Evolutionary conservation across 2,113 vertebrate genomes (phyloP), one percentile per base, ranked within the genome.

Genomic region (Antigone vipio): DNA sequence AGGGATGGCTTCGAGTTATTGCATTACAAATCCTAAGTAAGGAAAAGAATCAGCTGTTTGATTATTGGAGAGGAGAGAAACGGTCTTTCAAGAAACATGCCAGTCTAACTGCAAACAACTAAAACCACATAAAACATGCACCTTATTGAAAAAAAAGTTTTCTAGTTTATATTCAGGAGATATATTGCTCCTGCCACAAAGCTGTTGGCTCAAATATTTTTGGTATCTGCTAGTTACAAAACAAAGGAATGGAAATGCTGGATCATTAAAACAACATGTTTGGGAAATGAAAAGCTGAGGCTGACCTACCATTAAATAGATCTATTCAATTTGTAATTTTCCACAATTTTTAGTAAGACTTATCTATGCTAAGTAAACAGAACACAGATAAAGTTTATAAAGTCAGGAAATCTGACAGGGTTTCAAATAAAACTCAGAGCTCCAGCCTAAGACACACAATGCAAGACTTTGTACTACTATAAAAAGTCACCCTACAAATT

Each of bases 1-100:
- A 98, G 12, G 99, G 99, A 94, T 99, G 99, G 97, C 99, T 99
- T 95, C 99, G 99, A 53, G 98, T 99, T 93, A 99, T 98, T 14
- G 99, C 99, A 50, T 97, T 98, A 88, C 98, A 99, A 96, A 99
- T 98, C 98, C 99, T 99, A 92, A 35, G 50, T 1, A 88, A 87
- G 59, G 45, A 87, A 47, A 59, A 73, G 8, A 56, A 47, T 8
- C 44, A 55, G 10, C 15, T 42, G 26, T 34, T 82, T 74, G 30
- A 50, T 53, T 69, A 50, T 2, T 44, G 30, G 23, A 56, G 14
- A 66, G 24, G 34, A 80, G 40, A 73, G n/a, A 91, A 83, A 49
- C 3, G 24, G 21, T 12, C 56, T 59, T 64, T 23, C 22, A 68
- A 60, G 35, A 74, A 86, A 59, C 1, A 5, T 7, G 40, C 17